phyloP scores from a whole-genome alignment of 2,888 invertebrate species.

The Phasia obesa region DNA sequence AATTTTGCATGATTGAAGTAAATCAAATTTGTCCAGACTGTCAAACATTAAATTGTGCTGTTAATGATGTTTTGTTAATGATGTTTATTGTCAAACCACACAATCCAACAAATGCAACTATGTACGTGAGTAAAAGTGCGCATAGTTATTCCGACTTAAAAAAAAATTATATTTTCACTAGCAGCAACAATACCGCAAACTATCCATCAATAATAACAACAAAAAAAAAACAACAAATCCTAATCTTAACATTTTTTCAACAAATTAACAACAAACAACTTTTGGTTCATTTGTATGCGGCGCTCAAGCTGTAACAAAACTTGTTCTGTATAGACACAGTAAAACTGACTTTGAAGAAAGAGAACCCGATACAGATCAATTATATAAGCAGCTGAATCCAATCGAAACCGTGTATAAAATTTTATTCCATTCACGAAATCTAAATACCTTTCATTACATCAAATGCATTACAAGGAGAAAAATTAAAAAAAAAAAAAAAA shows the following conservation, averaged over 20 bases:
- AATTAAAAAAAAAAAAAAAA: too few species aligned
- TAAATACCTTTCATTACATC: slow-evolving; percentile 21
- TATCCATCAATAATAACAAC: slow-evolving; percentile 1
- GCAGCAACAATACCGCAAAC: slow-evolving; percentile 2
- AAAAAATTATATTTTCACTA: not conserved
- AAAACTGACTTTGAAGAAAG: slow-evolving; percentile 16
- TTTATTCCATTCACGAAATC: slow-evolving; percentile 38
- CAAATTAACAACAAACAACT: slow-evolving; percentile 21
- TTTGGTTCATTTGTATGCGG: slow-evolving; percentile 58
- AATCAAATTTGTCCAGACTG: too few species aligned
- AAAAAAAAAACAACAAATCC: slow-evolving; percentile 12
- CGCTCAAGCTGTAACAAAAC: slow-evolving; percentile 45
- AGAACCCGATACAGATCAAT: slow-evolving; percentile 38
- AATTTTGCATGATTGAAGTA: too few species aligned
- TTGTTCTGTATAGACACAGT: slow-evolving; percentile 24
- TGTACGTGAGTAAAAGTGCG: slow-evolving; percentile 9
- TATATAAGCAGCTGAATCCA: slow-evolving; percentile 29
- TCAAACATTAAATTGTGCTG: too few species aligned
- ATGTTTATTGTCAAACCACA: slow-evolving; percentile 8
- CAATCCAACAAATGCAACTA: slow-evolving; percentile 23
- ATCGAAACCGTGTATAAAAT: slow-evolving; percentile 22
- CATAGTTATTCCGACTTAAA: slow-evolving; percentile 17
- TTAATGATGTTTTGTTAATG: slow-evolving; percentile 21
- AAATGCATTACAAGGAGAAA: slow-evolving; percentile 20
- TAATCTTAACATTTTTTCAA: slow-evolving; percentile 29